phyloP scores from a whole-genome alignment of 2,113 vertebrate genomes.

The Sakesphorus luctuosus region DNA sequence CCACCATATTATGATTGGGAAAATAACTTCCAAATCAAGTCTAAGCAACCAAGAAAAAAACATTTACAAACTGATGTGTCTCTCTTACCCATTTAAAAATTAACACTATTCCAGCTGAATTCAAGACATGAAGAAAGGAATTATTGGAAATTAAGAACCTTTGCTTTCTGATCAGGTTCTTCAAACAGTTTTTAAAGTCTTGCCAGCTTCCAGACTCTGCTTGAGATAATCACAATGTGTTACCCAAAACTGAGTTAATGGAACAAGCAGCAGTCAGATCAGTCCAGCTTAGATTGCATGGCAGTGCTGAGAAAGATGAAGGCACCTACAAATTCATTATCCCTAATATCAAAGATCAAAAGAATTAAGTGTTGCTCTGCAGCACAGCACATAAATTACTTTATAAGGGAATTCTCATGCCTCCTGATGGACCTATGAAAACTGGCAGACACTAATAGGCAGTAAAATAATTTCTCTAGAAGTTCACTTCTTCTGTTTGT shows the following conservation, averaged over 20 bases:
- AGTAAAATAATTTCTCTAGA: slow-evolving; percentile 33
- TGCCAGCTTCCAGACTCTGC: background rate
- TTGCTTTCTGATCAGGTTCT: background rate
- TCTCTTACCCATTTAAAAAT: background rate
- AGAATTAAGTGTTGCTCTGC: background rate
- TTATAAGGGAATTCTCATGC: background rate
- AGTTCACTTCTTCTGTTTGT: slow-evolving; percentile 25
- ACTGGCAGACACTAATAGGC: background rate
- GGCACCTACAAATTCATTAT: background rate
- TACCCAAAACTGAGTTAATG: background rate
- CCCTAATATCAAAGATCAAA: background rate
- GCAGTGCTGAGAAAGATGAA: background rate
- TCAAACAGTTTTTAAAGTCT: background rate
- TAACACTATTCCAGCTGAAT: rapidly evolving
- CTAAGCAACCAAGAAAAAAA: background rate
- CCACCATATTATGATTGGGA: background rate
- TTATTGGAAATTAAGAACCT: background rate
- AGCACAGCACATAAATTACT: background rate
- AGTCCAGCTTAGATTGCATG: background rate
- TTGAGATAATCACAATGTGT: background rate
- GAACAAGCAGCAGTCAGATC: background rate
- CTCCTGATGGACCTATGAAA: background rate
- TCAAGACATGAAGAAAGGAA: background rate
- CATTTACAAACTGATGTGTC: background rate
- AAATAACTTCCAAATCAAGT: background rate